phyloP scores from a whole-genome alignment of 2,113 vertebrate genomes.

The Lepisosteus osseus region DNA sequence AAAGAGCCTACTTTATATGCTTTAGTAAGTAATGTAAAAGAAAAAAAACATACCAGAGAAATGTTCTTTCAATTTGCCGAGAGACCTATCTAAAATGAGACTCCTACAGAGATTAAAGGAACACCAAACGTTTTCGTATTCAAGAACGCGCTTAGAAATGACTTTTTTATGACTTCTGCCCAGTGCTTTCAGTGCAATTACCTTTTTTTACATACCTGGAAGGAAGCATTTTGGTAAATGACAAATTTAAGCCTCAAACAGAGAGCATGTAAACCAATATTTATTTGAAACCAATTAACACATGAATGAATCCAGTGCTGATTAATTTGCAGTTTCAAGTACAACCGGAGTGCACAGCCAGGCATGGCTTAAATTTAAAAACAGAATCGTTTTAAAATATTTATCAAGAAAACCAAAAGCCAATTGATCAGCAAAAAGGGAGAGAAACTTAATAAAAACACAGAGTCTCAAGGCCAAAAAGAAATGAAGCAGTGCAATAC shows the following conservation, averaged over 20 bases:
- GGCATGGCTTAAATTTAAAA: constrained; percentile 35
- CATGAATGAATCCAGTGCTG: constrained; percentile 29
- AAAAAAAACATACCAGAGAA: constrained; percentile 4
- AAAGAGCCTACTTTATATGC: constrained; percentile 36
- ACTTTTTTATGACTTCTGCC: constrained; percentile 5
- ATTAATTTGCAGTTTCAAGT: constrained; percentile 44
- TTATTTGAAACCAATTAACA: constrained; percentile 44
- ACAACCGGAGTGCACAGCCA: constrained; percentile 36
- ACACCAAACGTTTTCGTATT: constrained; percentile 17
- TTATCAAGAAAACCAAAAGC: constrained; percentile 12
- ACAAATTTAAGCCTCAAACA: constrained; percentile 4
- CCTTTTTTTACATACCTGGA: constrained; percentile 16
- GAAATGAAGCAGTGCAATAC: too few relatives aligned
- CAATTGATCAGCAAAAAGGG: not conserved
- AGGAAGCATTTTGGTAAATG: constrained; percentile 13
- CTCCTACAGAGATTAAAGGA: constrained; percentile 31
- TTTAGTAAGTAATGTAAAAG: constrained; percentile 17
- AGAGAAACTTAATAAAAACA: too few relatives aligned
- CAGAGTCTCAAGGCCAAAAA: too few relatives aligned
- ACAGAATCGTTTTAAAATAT: constrained; percentile 20
- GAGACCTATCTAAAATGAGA: constrained; percentile 16
- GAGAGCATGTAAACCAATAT: constrained; percentile 17
- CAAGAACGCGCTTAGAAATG: constrained; percentile 13
- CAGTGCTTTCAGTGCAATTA: constrained; percentile 12
- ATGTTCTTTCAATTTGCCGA: constrained; percentile 18